Evolutionary conservation across 1,140 invertebrate species (phyloP).

Genomic region (Trachelipus rathkii): DNA sequence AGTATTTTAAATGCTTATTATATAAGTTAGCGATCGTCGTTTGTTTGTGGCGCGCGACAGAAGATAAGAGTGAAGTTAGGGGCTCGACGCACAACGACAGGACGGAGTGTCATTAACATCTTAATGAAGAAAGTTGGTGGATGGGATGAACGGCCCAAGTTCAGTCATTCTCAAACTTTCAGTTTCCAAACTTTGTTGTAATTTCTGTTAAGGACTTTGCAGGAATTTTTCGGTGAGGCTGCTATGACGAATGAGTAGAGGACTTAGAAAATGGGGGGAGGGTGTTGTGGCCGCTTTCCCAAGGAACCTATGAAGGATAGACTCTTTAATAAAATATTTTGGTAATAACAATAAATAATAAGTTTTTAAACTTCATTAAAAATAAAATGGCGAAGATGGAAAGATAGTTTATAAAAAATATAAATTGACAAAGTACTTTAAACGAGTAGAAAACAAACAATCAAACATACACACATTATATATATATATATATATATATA

Average conservation of each 20-base stretch:
- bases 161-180: neutral
- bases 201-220: slow-evolving; percentile 5
- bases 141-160: neutral
- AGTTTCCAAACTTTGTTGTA: neutral
- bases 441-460: too few relatives aligned
- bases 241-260: neutral
- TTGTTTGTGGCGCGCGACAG: neutral
- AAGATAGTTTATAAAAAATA: too few relatives aligned
- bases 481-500: too few relatives aligned
- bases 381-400: too few relatives aligned
- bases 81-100: neutral
- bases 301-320: too few relatives aligned
- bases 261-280: neutral
- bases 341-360: too few relatives aligned
- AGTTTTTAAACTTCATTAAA: too few relatives aligned
- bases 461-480: too few relatives aligned
- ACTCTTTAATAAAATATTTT: too few relatives aligned
- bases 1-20: slow-evolving; percentile 8
- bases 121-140: slow-evolving; percentile 1
- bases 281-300: neutral
- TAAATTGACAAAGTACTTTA: too few relatives aligned
- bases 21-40: neutral
- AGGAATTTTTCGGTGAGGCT: neutral
- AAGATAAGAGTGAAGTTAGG: neutral
- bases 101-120: slow-evolving; percentile 6